Evolutionary conservation across 2,113 vertebrate species (phyloP).

Genomic region (Capreolus pygargus): DNA sequence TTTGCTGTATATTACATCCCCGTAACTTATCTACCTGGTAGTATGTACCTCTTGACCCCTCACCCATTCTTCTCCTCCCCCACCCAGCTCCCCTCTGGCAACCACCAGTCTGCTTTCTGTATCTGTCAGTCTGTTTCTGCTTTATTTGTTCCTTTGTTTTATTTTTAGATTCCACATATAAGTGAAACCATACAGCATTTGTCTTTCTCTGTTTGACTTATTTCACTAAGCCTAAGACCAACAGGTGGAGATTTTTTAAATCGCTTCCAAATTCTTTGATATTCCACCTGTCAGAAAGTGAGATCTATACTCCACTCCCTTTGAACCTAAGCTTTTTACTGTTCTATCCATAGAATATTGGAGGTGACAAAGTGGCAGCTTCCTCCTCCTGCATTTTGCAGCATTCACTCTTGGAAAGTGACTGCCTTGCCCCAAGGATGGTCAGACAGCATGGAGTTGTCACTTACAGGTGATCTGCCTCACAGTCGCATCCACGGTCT

Average conservation of each 20-base stretch:
- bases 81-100: not conserved
- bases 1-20: not conserved
- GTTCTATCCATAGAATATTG: not conserved
- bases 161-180: not conserved
- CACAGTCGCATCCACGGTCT: not conserved
- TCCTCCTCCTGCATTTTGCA: not conserved
- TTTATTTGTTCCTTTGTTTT: not conserved
- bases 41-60: not conserved
- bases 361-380: not conserved
- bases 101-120: not conserved
- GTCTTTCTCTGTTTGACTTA: not conserved
- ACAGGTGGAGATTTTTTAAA: not conserved
- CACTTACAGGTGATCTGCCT: not conserved
- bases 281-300: not conserved
- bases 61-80: too few relatives aligned
- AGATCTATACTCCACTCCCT: not conserved
- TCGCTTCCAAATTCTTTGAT: not conserved
- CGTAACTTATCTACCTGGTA: not conserved
- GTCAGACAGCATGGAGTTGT: not conserved
- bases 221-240: not conserved
- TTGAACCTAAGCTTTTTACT: not conserved
- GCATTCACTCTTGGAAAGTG: not conserved
- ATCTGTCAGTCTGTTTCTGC: not conserved
- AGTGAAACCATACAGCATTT: not conserved
- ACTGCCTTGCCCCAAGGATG: not conserved